Base-by-base conservation (phyloP, 2,888 invertebrate genomes). In the Nasonia oneida region DNA sequence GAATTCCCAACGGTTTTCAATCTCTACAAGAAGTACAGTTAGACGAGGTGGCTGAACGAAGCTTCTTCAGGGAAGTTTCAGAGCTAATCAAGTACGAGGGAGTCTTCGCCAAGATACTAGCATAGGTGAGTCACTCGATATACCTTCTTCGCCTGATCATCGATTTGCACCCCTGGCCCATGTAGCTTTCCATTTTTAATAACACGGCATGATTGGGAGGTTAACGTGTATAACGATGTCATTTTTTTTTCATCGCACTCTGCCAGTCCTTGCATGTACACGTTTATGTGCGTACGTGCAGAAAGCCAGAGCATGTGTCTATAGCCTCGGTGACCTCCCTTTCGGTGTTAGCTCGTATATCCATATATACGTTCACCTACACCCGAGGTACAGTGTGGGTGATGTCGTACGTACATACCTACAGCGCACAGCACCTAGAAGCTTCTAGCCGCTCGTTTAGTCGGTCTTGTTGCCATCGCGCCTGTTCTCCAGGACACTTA, bases 1-100 rank as follows among this genome's bases (percentile, higher is more conserved):
- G 90, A 92, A 87, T 92, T 91, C 81, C 90, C 90, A 3, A 90
- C 91, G 84, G 90, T 92, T 37, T 92, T 91, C 84, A 91, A 92
- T 86, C 89, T 91, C 5, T 91, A 92, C 87, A 89, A 90, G 79
- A 92, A 92, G 81, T 90, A 92, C 83, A 91, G 87, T 78, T 87
- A 87, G 85, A 53, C 47, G 23, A 3, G 10, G 10, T 8, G 75
- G 29, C 71, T 10, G 15, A 18, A 33, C 8, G 23, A 82, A 83
- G 70, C 76, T 70, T 83, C 82, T 10, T 10, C 12, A 53, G 71
- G 53, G 39, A 74, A 61, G 39, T 81, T n/a, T 81, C 23, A 3
- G 74, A 37, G 37, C 37, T 3, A 47, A 3, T 67, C 29, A 29
- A 29, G 29, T 23, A 67, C 67, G 33, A 33, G 67, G 12, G 23